Percentiles rank a stretch among this genome's conserved stretches.
phyloP scores from a whole-genome alignment of 2,888 invertebrate species.

The Pegoplata infirma region DNA sequence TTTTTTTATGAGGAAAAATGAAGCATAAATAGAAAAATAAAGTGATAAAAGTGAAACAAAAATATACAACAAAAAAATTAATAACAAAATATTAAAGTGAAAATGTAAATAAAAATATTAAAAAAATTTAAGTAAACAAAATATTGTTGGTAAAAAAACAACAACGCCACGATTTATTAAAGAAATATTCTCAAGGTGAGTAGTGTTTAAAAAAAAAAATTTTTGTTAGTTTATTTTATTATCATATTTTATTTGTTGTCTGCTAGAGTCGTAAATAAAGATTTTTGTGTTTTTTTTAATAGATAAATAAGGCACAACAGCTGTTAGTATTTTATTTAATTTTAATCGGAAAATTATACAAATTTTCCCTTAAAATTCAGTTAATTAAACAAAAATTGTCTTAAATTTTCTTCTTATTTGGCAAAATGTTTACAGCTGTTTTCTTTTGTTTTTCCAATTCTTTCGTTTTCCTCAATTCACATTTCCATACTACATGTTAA shows the following conservation, averaged over 20 bases:
- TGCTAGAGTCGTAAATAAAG: not conserved
- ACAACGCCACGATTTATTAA: not conserved
- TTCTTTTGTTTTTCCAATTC: slow-evolving; percentile 1
- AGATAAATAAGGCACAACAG: not conserved
- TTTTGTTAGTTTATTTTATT: not conserved
- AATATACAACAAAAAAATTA: not conserved
- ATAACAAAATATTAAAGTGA: not conserved
- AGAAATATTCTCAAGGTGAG: not conserved
- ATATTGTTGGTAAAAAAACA: not conserved
- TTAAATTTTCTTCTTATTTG: slow-evolving; percentile 14
- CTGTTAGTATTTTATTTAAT: not conserved
- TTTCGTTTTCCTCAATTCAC: slow-evolving; percentile 6
- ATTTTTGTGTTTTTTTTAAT: not conserved
- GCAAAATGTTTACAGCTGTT: slow-evolving; percentile 51
- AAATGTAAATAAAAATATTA: not conserved
- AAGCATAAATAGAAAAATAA: not conserved
- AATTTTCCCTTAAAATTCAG: not conserved
- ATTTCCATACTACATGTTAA: slow-evolving; percentile 27
- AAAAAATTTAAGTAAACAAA: not conserved
- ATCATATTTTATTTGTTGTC: not conserved
- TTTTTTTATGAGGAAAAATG: not conserved
- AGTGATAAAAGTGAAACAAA: not conserved
- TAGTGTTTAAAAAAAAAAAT: not conserved
- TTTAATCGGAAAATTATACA: not conserved
- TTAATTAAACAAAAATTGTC: not conserved